A percentile compares a stretch with the other conserved stretches of the same genome.
phyloP scores from a whole-genome alignment of 2,113 vertebrate genomes.

The Lagenorhynchus albirostris region DNA sequence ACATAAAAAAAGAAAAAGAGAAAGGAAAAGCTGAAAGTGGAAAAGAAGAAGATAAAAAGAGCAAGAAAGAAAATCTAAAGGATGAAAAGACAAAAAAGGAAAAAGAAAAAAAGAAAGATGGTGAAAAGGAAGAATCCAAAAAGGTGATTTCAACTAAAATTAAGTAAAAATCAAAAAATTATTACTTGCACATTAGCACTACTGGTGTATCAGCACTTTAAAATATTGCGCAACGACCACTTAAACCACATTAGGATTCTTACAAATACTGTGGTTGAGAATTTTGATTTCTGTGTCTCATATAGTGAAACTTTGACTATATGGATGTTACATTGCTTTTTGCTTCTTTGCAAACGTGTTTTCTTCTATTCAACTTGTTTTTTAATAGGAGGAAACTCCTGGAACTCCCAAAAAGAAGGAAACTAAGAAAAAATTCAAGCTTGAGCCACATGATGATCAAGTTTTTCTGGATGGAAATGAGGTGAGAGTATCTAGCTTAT shows the following conservation, averaged over 20 bases:
- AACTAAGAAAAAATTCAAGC: conserved; percentile 99
- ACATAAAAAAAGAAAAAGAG: conserved; percentile 91
- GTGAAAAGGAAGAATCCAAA: conserved; percentile 91
- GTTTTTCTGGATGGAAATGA: conserved; percentile 98
- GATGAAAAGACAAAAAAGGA: conserved; percentile 88
- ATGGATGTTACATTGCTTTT: background rate
- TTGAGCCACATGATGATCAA: conserved; percentile 97
- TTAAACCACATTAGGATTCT: background rate
- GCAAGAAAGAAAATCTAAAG: conserved; percentile 86
- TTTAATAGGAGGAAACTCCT: conserved; percentile 92
- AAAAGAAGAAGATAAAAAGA: conserved; percentile 93
- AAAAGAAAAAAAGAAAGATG: conserved; percentile 90
- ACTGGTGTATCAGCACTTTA: background rate
- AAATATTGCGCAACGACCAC: background rate
- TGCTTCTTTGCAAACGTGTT: conserved; percentile 23
- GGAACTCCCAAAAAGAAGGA: conserved; percentile 98
- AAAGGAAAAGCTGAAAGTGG: conserved; percentile 85
- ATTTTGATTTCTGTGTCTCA: conserved; percentile 31
- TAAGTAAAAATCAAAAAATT: conserved; percentile 36
- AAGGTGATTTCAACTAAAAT: conserved; percentile 81
- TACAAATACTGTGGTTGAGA: background rate
- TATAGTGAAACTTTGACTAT: background rate
- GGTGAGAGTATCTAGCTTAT: conserved; percentile 79
- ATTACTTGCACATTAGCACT: background rate
- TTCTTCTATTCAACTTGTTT: conserved; percentile 19